Evolutionary conservation across 2,113 vertebrate species (phyloP), one percentile per base, ranked within the genome.

Genomic region (Orthochromis indermauri): DNA sequence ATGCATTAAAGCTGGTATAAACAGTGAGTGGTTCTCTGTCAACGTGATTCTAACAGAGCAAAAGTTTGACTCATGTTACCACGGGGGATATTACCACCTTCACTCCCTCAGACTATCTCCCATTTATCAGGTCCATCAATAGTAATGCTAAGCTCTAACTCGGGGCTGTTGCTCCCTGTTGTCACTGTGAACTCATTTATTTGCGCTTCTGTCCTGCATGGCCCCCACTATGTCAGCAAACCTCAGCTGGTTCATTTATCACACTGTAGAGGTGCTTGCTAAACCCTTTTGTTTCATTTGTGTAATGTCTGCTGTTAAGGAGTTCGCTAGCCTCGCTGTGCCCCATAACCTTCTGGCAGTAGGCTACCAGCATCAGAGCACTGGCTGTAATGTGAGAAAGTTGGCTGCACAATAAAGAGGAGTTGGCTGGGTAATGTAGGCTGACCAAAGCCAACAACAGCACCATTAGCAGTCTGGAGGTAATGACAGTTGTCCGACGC

Each of bases 281-380:
- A 85, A 92, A 94, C 88, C 84, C n/a, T 88, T 87, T 90, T 90
- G 81, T 93, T 92, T 89, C 71, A 92, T 94, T 93, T 92, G 82
- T 89, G 51, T 91, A 91, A 84, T 86, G 40, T 88, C 80, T 90
- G 71, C 88, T 85, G 81, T 91, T 93, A 84, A 82, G 40, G 85
- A 86, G 55, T 93, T 85, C 85, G 83, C 84, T 88, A 45, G 84
- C 90, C 82, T 88, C 19, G 2, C 53, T 63, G 83, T 83, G 68
- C 82, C 76, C 90, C 76, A 42, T 80, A 86, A 81, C 79, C 85
- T 78, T 82, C 53, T 87, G 90, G 91, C 89, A 87, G 26, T 12
- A 82, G 84, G 81, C 61, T 83, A 79, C 86, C 28, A 24, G 86
- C 85, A 92, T 85, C 87, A 86, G 83, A 92, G 86, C 53, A 24